Percentiles rank a stretch among this genome's conserved stretches.
Evolutionary conservation across 1,140 invertebrate genomes (phyloP).

Genomic region (Sitobion miscanthi): DNA sequence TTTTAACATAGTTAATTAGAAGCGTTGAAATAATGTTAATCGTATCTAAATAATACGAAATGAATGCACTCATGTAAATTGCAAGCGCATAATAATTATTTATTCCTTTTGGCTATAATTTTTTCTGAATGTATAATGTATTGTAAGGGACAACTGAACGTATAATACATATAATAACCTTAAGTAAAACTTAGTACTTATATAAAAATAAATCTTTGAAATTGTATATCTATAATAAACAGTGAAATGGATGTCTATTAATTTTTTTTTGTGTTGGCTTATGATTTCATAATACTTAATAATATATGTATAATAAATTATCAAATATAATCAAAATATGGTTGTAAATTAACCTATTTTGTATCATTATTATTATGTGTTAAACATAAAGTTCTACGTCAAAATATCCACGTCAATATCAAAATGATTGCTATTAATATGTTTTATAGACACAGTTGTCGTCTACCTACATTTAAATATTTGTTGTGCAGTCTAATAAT

Average conservation of each 20-base stretch:
- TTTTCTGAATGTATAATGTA: neutral
- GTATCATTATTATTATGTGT: neutral
- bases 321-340: neutral
- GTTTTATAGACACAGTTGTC: neutral
- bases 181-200: neutral
- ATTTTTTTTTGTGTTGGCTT: neutral
- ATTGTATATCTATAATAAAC: neutral
- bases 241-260: neutral
- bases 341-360: neutral
- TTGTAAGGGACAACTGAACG: neutral
- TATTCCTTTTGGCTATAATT: neutral
- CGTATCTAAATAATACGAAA: constrained; percentile 17
- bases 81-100: neutral
- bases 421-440: neutral
- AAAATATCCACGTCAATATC: neutral
- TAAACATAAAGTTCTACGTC: neutral
- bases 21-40: constrained; percentile 21
- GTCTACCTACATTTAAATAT: neutral
- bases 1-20: constrained; percentile 42
- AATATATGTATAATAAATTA: no score
- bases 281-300: neutral
- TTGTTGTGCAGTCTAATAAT: neutral
- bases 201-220: neutral
- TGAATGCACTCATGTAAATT: constrained; percentile 9
- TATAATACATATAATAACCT: neutral